Evolutionary conservation across 2,888 invertebrate genomes (phyloP).

Genomic region (Scaeva pyrastri): DNA sequence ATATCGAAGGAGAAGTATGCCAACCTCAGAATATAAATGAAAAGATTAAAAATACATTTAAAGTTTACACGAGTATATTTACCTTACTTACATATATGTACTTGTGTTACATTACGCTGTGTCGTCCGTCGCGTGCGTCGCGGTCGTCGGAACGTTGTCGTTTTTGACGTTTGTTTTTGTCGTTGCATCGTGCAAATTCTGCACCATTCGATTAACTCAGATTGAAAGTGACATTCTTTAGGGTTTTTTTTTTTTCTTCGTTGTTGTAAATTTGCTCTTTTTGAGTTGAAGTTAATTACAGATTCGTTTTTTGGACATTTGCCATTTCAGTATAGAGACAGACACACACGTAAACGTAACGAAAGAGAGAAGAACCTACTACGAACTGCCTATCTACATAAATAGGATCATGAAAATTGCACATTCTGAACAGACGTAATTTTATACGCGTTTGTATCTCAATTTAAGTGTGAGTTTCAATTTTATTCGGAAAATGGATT

Average conservation of each 20-base stretch:
- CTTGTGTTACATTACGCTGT: neutral
- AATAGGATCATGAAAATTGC: constrained; percentile 26
- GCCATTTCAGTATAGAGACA: constrained; percentile 31
- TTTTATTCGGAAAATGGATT: constrained; percentile 47
- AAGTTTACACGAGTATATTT: neutral
- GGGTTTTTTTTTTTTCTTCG: neutral
- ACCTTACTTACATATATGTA: neutral
- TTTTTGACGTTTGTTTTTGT: neutral
- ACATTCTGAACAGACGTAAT: constrained; percentile 48
- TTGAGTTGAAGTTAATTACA: constrained; percentile 53
- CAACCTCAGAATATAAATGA: constrained; percentile 59
- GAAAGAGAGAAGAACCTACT: neutral
- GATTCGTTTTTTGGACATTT: constrained; percentile 49
- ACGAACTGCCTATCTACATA: no score
- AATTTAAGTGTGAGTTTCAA: constrained; percentile 53
- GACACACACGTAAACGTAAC: neutral
- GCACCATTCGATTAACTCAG: constrained; percentile 45
- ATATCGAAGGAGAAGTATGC: constrained; percentile 37
- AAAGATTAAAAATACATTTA: constrained; percentile 56
- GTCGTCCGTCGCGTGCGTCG: neutral
- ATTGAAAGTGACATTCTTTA: constrained; percentile 44
- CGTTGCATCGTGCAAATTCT: neutral
- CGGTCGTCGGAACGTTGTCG: neutral
- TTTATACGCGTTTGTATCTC: constrained; percentile 35
- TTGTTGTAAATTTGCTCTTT: constrained; percentile 19